phyloP scores from a whole-genome alignment of 2,113 vertebrate species.

The Zosterops pallidus region DNA sequence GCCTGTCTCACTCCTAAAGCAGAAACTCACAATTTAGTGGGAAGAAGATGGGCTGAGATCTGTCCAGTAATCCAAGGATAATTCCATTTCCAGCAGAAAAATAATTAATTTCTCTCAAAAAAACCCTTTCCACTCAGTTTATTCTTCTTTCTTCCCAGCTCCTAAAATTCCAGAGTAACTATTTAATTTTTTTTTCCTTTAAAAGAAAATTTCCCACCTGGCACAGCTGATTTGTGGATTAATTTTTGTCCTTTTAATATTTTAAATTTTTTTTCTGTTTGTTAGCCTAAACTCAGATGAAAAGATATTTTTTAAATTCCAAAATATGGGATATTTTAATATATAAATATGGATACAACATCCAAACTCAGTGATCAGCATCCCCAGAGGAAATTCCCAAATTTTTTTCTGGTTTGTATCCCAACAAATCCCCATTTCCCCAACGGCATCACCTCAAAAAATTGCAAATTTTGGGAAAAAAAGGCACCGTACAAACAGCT shows the following conservation, averaged over 20 bases:
- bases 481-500: neutral
- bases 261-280: neutral
- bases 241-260: neutral
- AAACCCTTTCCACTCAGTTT: fast-evolving
- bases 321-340: neutral
- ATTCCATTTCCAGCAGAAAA: neutral
- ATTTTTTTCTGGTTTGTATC: neutral
- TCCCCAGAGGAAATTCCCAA: neutral
- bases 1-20: neutral
- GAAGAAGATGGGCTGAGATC: neutral
- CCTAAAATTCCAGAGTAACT: neutral
- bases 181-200: fast-evolving
- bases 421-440: neutral
- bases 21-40: neutral
- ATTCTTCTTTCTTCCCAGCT: neutral
- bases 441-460: neutral
- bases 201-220: neutral
- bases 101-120: neutral
- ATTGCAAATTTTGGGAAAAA: neutral
- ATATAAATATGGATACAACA: neutral
- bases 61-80: neutral
- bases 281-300: neutral
- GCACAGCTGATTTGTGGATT: neutral
- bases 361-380: neutral
- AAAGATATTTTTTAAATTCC: neutral